Evolutionary conservation across 2,888 invertebrate species (phyloP).

Genomic region (Eilema sororculum): DNA sequence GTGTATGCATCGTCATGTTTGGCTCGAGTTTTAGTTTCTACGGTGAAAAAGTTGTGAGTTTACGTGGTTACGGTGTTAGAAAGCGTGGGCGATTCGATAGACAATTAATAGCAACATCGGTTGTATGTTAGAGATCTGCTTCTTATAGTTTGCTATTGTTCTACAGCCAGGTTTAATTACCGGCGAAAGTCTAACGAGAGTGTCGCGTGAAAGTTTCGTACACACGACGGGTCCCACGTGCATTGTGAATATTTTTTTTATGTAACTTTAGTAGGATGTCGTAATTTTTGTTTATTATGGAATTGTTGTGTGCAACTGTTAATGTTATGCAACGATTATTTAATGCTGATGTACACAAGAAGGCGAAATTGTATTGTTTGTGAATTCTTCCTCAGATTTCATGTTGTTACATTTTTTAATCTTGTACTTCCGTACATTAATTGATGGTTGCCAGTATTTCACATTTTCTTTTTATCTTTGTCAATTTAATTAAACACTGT

Average conservation of each 20-base stretch:
- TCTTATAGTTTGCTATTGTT: constrained; percentile 81
- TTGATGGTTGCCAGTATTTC: neutral
- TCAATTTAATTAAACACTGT: constrained; percentile 7
- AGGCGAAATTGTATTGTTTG: constrained; percentile 28
- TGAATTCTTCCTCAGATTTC: constrained; percentile 28
- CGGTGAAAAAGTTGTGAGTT: constrained; percentile 65
- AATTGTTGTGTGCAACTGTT: constrained; percentile 57
- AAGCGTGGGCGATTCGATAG: constrained; percentile 83
- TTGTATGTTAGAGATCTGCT: constrained; percentile 75
- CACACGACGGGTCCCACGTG: constrained; percentile 68
- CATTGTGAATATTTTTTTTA: constrained; percentile 66
- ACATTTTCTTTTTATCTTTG: constrained; percentile 15
- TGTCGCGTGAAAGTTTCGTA: constrained; percentile 77
- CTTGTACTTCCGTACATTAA: constrained; percentile 33
- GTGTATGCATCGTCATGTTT: constrained; percentile 41
- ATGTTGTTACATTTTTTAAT: constrained; percentile 32
- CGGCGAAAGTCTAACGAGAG: constrained; percentile 84
- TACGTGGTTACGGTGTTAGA: constrained; percentile 72
- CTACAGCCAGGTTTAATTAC: constrained; percentile 81
- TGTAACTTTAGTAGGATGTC: constrained; percentile 61
- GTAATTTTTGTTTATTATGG: constrained; percentile 66
- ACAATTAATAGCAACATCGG: constrained; percentile 81
- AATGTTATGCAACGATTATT: constrained; percentile 61
- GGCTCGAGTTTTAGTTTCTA: constrained; percentile 53
- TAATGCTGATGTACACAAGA: constrained; percentile 37